Base-by-base conservation (phyloP, 53 echinoderm and acorn worm genomes). In the Paelopatides confundens region DNA sequence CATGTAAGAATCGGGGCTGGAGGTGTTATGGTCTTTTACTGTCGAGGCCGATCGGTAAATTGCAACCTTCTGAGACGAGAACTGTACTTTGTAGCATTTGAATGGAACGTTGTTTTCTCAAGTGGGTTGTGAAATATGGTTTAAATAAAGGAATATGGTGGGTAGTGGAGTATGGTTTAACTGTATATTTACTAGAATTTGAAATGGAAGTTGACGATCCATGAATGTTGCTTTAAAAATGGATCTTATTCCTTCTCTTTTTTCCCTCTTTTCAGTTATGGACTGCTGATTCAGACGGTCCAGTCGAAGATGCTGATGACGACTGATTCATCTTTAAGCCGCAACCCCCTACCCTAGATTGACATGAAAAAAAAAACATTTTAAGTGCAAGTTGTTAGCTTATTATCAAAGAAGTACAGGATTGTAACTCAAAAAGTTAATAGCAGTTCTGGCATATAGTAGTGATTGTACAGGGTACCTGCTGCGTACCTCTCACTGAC, bases 381-480 rank as follows among this genome's bases (percentile, higher is more conserved):
- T 58, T 58, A 58, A 58, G 58, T 58, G 58, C 58, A 58, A 58
- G 58, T 58, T 58, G 58, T 58, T 58, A 58, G 58, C 58, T 58
- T 58, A 58, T 58, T 58, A 58, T 58, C 58, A 58, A 58, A 58
- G 58, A 58, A 58, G 18, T 23, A 58, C 58, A 58, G 58, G 58
- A n/a, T 58, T 2, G n/a, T 15, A 23, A 23, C 24, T n/a, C n/a
- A 6, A 48, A 9, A 48, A 58, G 58, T 58, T 58, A 58, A 23
- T 58, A 58, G 58, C 58, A 58, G 58, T 21, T 58, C 24, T 21
- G n/a, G 15, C n/a, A 21, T 58, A 5, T 23, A 58, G 58, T 58
- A 58, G 58, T 18, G 58, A 58, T 23, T 23, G 58, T 58, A 23
- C 58, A 58, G 58, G n/a, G 58, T 58, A 58, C n/a, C 17, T 6